phyloP scores from a whole-genome alignment of 2,888 invertebrate species.

The Odontocolon sp. region DNA sequence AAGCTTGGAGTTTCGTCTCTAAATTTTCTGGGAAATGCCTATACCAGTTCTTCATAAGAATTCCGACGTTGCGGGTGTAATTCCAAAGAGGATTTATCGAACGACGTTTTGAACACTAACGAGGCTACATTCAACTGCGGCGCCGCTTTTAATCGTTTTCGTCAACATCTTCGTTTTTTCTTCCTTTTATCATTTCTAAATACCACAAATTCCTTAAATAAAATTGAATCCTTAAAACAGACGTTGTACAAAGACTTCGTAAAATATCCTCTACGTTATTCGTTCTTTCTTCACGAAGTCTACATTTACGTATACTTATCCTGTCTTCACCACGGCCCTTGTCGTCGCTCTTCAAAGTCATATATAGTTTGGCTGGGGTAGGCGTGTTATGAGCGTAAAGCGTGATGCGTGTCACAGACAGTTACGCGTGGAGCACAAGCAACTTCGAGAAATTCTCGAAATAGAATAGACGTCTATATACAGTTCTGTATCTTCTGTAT shows the following conservation, averaged over 20 bases:
- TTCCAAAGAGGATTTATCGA: conserved; percentile 37
- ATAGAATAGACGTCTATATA: conserved; percentile 19
- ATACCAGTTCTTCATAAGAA: conserved; percentile 8
- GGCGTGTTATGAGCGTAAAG: conserved; percentile 6
- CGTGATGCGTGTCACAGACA: conserved; percentile 7
- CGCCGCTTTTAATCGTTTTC: conserved; percentile 12
- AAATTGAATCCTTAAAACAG: too few species aligned
- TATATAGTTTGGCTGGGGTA: background rate
- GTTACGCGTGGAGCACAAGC: conserved; percentile 10
- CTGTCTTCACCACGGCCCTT: background rate
- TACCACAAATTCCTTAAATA: too few species aligned
- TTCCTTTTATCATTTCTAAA: background rate
- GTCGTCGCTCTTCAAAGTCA: background rate
- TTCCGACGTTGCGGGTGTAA: conserved; percentile 10
- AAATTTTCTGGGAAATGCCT: conserved; percentile 10
- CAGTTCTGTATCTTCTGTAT: background rate
- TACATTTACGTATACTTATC: background rate
- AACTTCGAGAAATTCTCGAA: conserved; percentile 38
- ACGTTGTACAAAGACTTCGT: too few species aligned
- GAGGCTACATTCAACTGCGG: conserved; percentile 37
- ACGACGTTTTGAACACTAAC: conserved; percentile 33
- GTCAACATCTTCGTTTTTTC: background rate
- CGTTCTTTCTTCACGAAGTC: conserved; percentile 6
- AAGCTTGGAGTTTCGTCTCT: background rate
- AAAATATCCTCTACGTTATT: background rate